These are phyloP conservation scores for Drosophila peninsularis DNA, from an alignment of 2,888 invertebrate species.

Conservation along the genomic window DNA sequence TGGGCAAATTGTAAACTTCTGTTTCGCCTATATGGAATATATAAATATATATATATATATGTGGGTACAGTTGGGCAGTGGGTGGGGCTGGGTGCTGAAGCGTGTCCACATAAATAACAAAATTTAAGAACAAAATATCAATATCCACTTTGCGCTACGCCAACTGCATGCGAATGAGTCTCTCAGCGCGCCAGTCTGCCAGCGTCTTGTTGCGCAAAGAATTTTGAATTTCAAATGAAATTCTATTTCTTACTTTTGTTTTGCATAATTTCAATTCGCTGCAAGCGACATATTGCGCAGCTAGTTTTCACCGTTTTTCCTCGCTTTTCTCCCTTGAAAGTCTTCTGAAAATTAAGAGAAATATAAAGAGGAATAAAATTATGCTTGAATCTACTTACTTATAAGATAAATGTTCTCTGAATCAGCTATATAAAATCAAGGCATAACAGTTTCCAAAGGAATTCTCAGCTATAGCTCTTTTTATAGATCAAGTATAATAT, in stretches of 20 bases:
- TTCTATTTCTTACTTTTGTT: conserved; percentile 74
- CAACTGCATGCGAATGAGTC: conserved; percentile 82
- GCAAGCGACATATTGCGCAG: conserved; percentile 49
- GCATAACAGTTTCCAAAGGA: background rate
- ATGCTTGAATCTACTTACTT: background rate
- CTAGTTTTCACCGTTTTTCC: conserved; percentile 38
- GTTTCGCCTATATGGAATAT: conserved; percentile 39
- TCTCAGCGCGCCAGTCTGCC: conserved; percentile 32
- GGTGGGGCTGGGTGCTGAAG: conserved; percentile 24
- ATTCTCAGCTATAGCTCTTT: background rate
- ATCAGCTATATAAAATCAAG: background rate
- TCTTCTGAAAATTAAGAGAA: background rate
- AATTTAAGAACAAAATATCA: conserved; percentile 85
- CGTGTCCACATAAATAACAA: conserved; percentile 84
- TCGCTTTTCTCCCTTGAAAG: background rate
- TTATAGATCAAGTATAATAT: conserved; percentile 3
- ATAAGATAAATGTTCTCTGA: too few species aligned
- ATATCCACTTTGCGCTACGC: conserved; percentile 85
- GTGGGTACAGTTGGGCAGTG: background rate
- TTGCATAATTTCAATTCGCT: conserved; percentile 54
- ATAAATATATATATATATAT: conserved; percentile 13
- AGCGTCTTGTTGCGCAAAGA: conserved; percentile 16
- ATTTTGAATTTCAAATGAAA: conserved; percentile 68
- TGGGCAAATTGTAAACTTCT: conserved; percentile 72
- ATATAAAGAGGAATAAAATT: background rate